Percentiles rank a stretch among this genome's conserved stretches.
phyloP scores from a whole-genome alignment of 2,797 vertebrate species.

The Rhinophrynus dorsalis region DNA sequence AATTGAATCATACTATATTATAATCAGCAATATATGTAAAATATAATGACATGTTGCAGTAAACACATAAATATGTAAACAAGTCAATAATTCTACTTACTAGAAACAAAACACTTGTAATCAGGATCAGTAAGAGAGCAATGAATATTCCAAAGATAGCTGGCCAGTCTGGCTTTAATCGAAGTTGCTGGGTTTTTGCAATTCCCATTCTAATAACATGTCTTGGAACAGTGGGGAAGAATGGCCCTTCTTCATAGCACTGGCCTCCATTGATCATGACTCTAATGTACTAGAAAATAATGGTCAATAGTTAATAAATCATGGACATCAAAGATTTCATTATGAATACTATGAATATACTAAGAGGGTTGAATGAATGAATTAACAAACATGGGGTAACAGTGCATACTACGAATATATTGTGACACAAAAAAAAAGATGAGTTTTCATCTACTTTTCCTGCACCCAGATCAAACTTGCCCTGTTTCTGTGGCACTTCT shows the following conservation, averaged over 20 bases:
- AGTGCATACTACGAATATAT: too few species aligned
- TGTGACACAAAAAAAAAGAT: too few species aligned
- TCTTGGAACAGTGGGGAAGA: constrained; percentile 75
- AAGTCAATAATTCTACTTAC: constrained; percentile 68
- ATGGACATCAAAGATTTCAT: not conserved
- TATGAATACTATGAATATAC: not conserved
- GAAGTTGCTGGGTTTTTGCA: constrained; percentile 60
- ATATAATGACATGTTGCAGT: too few species aligned
- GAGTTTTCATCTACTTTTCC: too few species aligned
- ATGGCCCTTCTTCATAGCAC: constrained; percentile 81
- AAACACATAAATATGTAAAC: too few species aligned
- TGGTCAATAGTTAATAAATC: too few species aligned
- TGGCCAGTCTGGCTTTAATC: constrained; percentile 76
- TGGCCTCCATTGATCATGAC: constrained; percentile 78
- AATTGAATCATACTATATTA: too few species aligned
- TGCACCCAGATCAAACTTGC: too few species aligned
- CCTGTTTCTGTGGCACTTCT: too few species aligned
- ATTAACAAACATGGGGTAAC: not conserved
- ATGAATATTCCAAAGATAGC: constrained; percentile 67
- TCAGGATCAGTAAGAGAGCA: constrained; percentile 71
- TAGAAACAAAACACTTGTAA: constrained; percentile 70
- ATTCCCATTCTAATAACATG: constrained; percentile 81
- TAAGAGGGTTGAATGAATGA: too few species aligned
- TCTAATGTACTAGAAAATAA: constrained; percentile 71
- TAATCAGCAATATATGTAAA: too few species aligned